phyloP scores from a whole-genome alignment of 2,113 vertebrate species.

The Indicator maculatus region DNA sequence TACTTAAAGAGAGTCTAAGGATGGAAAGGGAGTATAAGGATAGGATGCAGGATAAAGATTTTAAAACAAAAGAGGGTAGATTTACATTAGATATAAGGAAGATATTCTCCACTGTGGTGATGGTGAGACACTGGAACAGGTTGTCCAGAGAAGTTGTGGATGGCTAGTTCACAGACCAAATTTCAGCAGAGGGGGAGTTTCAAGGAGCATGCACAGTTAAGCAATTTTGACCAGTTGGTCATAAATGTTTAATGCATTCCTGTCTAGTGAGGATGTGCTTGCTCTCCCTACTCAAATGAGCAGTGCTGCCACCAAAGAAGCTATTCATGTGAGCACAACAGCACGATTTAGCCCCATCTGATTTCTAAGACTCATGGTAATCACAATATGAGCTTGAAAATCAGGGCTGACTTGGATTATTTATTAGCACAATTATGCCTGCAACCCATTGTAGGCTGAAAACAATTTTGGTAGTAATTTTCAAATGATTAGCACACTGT shows the following conservation, averaged over 20 bases:
- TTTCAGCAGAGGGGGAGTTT: background rate
- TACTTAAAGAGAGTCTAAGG: no score
- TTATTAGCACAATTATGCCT: conserved; percentile 49
- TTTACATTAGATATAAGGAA: no score
- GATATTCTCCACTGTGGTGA: no score
- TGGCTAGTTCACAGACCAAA: background rate
- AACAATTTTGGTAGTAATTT: conserved; percentile 56
- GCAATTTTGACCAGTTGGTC: background rate
- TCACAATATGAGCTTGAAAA: conserved; percentile 20
- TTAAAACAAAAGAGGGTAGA: no score
- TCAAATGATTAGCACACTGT: conserved; percentile 40
- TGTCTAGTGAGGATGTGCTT: background rate
- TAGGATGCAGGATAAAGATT: no score
- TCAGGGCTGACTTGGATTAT: conserved; percentile 15
- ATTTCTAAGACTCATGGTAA: background rate
- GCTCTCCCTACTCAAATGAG: background rate
- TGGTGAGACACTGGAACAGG: no score
- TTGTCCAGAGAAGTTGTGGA: no score
- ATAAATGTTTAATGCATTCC: background rate
- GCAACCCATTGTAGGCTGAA: background rate
- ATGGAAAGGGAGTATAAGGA: no score
- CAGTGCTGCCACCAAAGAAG: background rate
- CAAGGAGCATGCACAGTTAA: background rate
- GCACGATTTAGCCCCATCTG: background rate
- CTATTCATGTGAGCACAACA: background rate